These are phyloP conservation scores for Plutomurus gul DNA, from an alignment of 1,140 invertebrate species.

Conservation along the genomic window DNA sequence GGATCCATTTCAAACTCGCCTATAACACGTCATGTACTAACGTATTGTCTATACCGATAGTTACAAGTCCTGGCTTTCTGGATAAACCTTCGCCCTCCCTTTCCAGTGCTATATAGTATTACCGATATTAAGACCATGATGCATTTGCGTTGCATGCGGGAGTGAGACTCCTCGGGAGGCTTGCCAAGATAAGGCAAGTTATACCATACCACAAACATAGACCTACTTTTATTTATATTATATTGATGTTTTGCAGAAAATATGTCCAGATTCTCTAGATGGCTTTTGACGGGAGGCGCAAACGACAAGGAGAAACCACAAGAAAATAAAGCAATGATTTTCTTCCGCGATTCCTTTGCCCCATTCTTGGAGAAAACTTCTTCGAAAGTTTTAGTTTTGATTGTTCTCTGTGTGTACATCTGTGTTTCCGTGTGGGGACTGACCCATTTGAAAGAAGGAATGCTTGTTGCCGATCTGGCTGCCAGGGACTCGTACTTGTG, in stretches of 20 bases:
- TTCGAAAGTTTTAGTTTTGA: conserved; percentile 68
- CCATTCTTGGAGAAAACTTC: conserved; percentile 73
- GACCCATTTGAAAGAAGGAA: conserved; percentile 82
- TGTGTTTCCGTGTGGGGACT: conserved; percentile 83
- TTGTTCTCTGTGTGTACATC: conserved; percentile 75
- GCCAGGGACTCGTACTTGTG: conserved; percentile 87
- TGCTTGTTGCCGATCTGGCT: conserved; percentile 81
- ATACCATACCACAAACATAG: too few species aligned
- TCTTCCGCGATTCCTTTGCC: conserved; percentile 81
- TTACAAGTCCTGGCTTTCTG: too few species aligned
- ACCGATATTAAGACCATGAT: too few species aligned
- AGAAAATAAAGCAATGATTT: conserved; percentile 83
- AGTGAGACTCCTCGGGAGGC: too few species aligned
- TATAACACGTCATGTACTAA: too few species aligned
- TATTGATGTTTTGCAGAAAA: background rate
- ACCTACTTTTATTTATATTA: too few species aligned
- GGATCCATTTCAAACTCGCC: too few species aligned
- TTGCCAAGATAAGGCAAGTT: too few species aligned
- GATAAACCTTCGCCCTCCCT: too few species aligned
- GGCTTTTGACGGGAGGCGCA: background rate
- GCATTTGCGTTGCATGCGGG: too few species aligned
- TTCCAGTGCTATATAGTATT: too few species aligned
- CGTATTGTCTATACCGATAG: too few species aligned
- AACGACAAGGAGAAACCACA: background rate
- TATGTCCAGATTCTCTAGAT: background rate